Evolutionary conservation across 2,888 invertebrate genomes (phyloP), one percentile per base, ranked within the genome.

Genomic region (Eristalis tenax): DNA sequence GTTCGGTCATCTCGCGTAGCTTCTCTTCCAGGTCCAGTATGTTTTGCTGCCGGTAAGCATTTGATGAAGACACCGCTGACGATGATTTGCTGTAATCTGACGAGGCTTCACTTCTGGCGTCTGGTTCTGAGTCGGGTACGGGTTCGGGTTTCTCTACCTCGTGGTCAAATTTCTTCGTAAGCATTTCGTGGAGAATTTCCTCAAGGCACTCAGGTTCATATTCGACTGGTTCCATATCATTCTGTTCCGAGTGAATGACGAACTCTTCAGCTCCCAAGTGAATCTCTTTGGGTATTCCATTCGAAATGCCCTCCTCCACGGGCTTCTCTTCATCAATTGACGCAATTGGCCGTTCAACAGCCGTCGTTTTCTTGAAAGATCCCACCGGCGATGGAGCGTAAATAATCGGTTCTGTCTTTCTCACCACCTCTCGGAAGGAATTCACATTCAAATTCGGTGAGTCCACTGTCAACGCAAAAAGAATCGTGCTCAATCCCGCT

Each of bases 381-480:
- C 93, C 94, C 90, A 96, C 94, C 75, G 96, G 95, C 88, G 94
- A 93, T 1, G 95, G 95, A 18, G 96, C 94, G 85, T 95, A 95
- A 90, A 97, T 97, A 59, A 97, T 95, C 73, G 96, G 96, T 91
- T 97, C 95, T 69, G 90, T 90, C 63, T 90, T 91, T 0, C 94
- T 91, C 92, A 82, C 70, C 18, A 74, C 26, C 22, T 64, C 78
- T 40, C 93, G 85, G 86, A 90, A 66, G 0, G 28, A 11, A 89
- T 91, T 93, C 90, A 95, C 94, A 93, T 96, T 97, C 77, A 98
- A 94, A 91, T 97, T 97, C 35, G 96, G 94, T 92, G 97, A 97
- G 94, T 99, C 98, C 84, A 98, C 97, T 91, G 96, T 96, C 91
- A 99, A 95, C 26, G 99, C 99, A 94, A 99, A 99, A 89, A 99